These are phyloP conservation scores for Laupala kohalensis DNA, from an alignment of 1,140 invertebrate species.

Conservation along the genomic window DNA sequence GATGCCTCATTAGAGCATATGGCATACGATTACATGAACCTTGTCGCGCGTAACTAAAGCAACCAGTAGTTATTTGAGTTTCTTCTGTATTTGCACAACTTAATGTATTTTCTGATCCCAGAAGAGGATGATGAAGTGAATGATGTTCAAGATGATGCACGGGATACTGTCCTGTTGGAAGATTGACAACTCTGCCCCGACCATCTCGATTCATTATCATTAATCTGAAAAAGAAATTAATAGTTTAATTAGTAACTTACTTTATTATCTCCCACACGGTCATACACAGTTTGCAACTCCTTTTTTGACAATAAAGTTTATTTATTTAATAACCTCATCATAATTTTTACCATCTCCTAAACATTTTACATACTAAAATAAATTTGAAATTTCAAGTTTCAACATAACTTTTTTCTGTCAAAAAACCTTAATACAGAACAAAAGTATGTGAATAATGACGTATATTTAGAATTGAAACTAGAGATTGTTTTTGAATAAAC, in stretches of 20 bases:
- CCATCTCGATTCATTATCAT: slow-evolving; percentile 5
- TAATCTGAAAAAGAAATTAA: slow-evolving; percentile 1
- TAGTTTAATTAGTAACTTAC: slow-evolving; percentile 16
- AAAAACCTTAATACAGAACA: no score
- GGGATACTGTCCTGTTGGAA: slow-evolving; percentile 18
- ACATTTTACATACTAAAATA: no score
- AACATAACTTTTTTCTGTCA: no score
- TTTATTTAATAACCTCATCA: no score
- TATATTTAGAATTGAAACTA: no score
- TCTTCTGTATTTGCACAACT: not conserved
- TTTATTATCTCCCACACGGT: no score
- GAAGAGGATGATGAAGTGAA: not conserved
- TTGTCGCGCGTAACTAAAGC: not conserved
- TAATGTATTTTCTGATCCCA: not conserved
- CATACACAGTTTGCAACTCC: no score
- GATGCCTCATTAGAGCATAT: not conserved
- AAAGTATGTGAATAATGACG: no score
- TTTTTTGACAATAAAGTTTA: no score
- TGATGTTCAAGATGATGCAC: slow-evolving; percentile 1
- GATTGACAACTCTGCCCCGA: slow-evolving; percentile 8
- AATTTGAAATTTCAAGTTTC: no score
- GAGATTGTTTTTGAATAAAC: no score
- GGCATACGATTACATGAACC: not conserved
- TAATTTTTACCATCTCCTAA: no score
- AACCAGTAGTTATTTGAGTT: not conserved